Evolutionary conservation across 2,113 vertebrate species (phyloP).

Genomic region (Strigops habroptila): DNA sequence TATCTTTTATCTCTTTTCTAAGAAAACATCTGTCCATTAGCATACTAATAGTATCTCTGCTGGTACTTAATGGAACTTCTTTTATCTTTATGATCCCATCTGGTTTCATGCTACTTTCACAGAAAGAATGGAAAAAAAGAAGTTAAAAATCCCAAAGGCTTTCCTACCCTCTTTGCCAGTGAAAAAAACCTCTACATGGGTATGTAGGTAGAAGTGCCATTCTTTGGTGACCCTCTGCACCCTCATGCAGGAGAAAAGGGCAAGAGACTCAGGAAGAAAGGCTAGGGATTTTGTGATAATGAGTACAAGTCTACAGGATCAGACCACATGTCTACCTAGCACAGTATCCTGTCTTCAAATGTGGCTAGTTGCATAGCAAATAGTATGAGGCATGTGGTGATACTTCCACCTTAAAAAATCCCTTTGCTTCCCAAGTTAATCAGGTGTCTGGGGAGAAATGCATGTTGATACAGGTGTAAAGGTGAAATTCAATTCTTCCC

Average conservation of each 20-base stretch:
- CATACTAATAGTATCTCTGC: slow-evolving; percentile 57
- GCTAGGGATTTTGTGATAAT: neutral
- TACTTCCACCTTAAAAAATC: neutral
- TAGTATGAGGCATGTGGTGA: neutral
- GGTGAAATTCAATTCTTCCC: neutral
- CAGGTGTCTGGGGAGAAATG: neutral
- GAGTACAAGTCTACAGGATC: neutral
- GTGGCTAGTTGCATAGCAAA: neutral
- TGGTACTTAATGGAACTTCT: slow-evolving; percentile 35
- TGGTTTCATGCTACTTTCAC: slow-evolving; percentile 20
- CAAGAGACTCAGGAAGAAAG: neutral
- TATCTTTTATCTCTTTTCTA: slow-evolving; percentile 60
- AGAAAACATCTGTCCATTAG: slow-evolving; percentile 69
- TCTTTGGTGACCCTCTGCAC: neutral
- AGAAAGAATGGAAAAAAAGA: neutral
- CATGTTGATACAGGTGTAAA: neutral
- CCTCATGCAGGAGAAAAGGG: neutral
- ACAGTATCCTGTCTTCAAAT: neutral
- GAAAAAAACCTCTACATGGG: neutral
- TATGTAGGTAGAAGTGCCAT: neutral
- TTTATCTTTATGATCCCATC: slow-evolving; percentile 61
- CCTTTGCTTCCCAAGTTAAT: neutral
- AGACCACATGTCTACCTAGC: neutral
- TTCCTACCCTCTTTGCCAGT: neutral
- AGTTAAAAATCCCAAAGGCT: neutral